These are phyloP conservation scores for Prosapia bicincta DNA, from an alignment of 2,888 invertebrate genomes.

Conservation along the genomic window DNA sequence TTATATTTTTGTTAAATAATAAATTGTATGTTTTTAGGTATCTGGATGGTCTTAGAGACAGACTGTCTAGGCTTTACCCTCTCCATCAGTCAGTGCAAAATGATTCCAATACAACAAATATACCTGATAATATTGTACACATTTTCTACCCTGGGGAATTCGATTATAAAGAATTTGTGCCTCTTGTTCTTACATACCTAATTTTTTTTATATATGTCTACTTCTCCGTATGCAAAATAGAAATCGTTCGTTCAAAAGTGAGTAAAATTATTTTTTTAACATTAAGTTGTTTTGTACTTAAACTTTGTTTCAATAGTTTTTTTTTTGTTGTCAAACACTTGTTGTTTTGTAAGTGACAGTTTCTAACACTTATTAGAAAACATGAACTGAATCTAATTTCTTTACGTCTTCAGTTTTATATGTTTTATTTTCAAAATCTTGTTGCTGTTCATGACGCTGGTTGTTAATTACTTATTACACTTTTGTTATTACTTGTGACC, in stretches of 20 bases:
- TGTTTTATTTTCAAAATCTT: too few species aligned
- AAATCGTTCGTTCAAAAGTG: slow-evolving; percentile 82
- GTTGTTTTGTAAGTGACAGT: too few species aligned
- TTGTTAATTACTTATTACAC: too few species aligned
- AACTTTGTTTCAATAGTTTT: too few species aligned
- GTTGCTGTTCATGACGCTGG: too few species aligned
- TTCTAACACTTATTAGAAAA: too few species aligned
- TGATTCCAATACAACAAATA: slow-evolving; percentile 30
- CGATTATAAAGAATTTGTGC: slow-evolving; percentile 79
- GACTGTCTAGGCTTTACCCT: slow-evolving; percentile 67
- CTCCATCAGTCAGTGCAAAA: slow-evolving; percentile 53
- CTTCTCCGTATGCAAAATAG: slow-evolving; percentile 94
- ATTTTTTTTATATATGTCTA: slow-evolving; percentile 90
- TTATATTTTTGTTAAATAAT: too few species aligned
- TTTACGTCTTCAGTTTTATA: too few species aligned
- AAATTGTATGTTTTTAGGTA: slow-evolving; percentile 59
- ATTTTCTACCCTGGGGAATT: slow-evolving; percentile 90
- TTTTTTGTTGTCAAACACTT: too few species aligned
- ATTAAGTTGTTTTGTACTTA: too few species aligned
- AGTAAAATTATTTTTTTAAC: slow-evolving; percentile 7
- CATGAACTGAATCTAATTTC: too few species aligned
- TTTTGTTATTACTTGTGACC: too few species aligned
- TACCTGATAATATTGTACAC: slow-evolving; percentile 53
- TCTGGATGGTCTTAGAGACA: slow-evolving; percentile 66
- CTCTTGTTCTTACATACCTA: slow-evolving; percentile 78